These are phyloP conservation scores for Drosophila suzukii DNA, from an alignment of 1,140 invertebrate genomes.

Conservation along the genomic window DNA sequence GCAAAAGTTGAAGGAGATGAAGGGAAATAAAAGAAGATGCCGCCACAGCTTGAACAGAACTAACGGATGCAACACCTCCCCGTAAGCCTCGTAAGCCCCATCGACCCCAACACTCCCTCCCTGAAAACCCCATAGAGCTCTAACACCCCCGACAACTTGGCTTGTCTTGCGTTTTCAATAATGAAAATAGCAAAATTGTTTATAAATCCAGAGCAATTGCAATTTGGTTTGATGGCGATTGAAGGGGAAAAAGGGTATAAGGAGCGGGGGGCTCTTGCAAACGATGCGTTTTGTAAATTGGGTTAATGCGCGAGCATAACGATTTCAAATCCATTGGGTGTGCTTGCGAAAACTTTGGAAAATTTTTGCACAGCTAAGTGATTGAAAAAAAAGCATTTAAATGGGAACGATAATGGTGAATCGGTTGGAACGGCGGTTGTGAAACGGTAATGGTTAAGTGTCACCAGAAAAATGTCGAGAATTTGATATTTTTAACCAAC, in stretches of 20 bases:
- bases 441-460: neutral
- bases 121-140: no score
- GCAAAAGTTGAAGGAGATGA: neutral
- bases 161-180: constrained; percentile 40
- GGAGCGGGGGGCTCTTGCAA: neutral
- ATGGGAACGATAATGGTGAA: constrained; percentile 13
- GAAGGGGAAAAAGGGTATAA: neutral
- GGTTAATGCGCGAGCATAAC: constrained; percentile 49
- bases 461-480: neutral
- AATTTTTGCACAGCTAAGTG: constrained; percentile 27
- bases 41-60: constrained; percentile 1
- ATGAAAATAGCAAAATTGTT: constrained; percentile 64
- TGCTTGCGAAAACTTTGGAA: constrained; percentile 33
- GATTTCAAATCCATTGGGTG: constrained; percentile 33
- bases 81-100: neutral
- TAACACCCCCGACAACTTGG: constrained; percentile 20
- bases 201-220: constrained; percentile 51
- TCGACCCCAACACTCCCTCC: neutral
- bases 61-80: constrained; percentile 33
- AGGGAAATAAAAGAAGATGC: constrained; percentile 7
- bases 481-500: neutral
- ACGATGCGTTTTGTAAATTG: constrained; percentile 41
- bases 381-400: constrained; percentile 9
- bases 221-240: constrained; percentile 11
- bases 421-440: neutral